These are phyloP conservation scores for Burhinus bistriatus DNA, from an alignment of 2,113 vertebrate genomes.

Conservation along the genomic window DNA sequence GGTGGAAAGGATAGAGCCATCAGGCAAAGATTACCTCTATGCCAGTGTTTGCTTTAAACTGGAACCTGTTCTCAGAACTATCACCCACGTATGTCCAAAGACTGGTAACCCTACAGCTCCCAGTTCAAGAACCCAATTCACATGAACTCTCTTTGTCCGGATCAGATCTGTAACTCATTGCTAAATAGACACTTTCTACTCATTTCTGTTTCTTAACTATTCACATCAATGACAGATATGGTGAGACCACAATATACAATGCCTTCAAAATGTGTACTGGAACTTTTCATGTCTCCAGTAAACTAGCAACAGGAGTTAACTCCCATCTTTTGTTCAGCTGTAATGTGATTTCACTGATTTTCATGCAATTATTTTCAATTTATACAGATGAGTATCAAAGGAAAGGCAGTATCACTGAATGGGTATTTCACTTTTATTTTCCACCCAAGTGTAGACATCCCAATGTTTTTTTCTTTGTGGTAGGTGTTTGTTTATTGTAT, in stretches of 20 bases:
- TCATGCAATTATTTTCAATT: not conserved
- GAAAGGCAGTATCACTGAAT: not conserved
- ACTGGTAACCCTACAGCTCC: not conserved
- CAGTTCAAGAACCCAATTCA: not conserved
- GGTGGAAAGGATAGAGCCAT: not conserved
- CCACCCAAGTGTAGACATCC: not conserved
- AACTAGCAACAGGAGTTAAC: not conserved
- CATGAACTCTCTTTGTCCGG: not conserved
- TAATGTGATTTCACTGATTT: not conserved
- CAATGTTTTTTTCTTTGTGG: not conserved
- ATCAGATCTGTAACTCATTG: not conserved
- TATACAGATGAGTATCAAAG: not conserved
- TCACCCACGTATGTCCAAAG: not conserved
- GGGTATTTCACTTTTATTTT: not conserved
- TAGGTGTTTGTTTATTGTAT: not conserved
- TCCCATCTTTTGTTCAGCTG: not conserved
- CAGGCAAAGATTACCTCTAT: not conserved
- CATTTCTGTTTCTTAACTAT: not conserved
- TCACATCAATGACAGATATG: not conserved
- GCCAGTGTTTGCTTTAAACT: not conserved
- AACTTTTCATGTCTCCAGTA: not conserved
- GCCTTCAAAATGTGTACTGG: rapidly evolving
- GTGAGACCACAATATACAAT: not conserved
- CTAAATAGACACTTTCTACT: not conserved
- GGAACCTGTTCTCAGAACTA: not conserved